These are phyloP conservation scores for Cenopis cana DNA, from an alignment of 2,888 invertebrate genomes.

Conservation along the genomic window DNA sequence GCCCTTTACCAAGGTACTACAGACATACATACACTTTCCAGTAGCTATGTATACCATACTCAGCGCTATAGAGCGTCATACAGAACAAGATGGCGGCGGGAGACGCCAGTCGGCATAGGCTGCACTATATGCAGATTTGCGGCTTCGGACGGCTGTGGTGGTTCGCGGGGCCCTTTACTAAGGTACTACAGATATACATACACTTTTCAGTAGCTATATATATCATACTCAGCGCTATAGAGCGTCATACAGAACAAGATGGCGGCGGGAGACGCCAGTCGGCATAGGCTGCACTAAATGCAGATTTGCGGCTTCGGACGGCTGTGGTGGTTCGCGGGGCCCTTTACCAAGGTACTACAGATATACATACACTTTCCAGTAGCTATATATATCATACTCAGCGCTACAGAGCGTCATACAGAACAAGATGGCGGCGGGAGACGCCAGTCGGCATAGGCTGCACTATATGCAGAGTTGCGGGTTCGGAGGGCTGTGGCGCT, in stretches of 20 bases:
- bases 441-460: slow-evolving; percentile 96
- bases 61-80: not conserved
- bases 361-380: not conserved
- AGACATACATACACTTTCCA: not conserved
- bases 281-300: slow-evolving; percentile 97
- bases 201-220: not conserved
- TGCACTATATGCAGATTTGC: slow-evolving; percentile 98
- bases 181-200: slow-evolving; percentile 83
- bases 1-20: slow-evolving; percentile 95
- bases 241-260: not conserved
- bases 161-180: slow-evolving; percentile 98
- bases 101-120: slow-evolving; percentile 96
- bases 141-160: slow-evolving; percentile 99
- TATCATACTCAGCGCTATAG: not conserved
- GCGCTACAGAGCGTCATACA: slow-evolving; percentile 98
- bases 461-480: slow-evolving; percentile 99
- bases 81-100: slow-evolving; percentile 79
- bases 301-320: slow-evolving; percentile 99
- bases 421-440: slow-evolving; percentile 98
- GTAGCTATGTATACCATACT: not conserved
- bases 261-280: slow-evolving; percentile 93
- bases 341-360: slow-evolving; percentile 94
- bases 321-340: slow-evolving; percentile 98
- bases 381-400: slow-evolving; percentile 87
- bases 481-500: slow-evolving; percentile 99